phyloP scores from a whole-genome alignment of 1,140 invertebrate species.

The Geopemphigus sp. region DNA sequence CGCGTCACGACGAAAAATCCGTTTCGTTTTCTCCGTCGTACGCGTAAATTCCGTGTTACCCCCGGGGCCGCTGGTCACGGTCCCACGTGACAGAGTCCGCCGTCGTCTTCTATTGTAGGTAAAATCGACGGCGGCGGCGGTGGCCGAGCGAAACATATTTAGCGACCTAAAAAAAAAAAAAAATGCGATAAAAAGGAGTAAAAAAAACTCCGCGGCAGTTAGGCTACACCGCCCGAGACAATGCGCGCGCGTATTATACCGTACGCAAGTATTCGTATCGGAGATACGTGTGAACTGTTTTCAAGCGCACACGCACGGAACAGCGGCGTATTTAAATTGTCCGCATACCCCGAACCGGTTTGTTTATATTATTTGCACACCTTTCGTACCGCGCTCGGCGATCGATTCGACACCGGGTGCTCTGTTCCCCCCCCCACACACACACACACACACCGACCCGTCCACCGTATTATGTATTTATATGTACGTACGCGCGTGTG shows the following conservation, averaged over 20 bases:
- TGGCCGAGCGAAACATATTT: background rate
- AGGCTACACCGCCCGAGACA: background rate
- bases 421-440: too few species aligned
- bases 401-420: conserved; percentile 36
- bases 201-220: background rate
- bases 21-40: too few species aligned
- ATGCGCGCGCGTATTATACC: background rate
- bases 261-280: background rate
- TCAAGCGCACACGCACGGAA: background rate
- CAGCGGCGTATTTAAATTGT: conserved; percentile 1
- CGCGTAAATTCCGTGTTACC: too few species aligned
- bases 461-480: too few species aligned
- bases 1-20: too few species aligned
- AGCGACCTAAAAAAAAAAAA: background rate
- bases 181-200: background rate
- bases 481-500: too few species aligned
- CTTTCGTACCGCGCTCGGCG: conserved; percentile 14
- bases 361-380: conserved; percentile 40
- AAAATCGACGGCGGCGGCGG: too few species aligned
- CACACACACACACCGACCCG: too few species aligned
- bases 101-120: too few species aligned
- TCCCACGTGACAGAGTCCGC: too few species aligned
- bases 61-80: too few species aligned
- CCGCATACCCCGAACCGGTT: conserved; percentile 37
- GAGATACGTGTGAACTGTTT: conserved; percentile 14